Conservation (phyloP, 2,797 vertebrate species). For the Orestias chungarensis region DNA sequence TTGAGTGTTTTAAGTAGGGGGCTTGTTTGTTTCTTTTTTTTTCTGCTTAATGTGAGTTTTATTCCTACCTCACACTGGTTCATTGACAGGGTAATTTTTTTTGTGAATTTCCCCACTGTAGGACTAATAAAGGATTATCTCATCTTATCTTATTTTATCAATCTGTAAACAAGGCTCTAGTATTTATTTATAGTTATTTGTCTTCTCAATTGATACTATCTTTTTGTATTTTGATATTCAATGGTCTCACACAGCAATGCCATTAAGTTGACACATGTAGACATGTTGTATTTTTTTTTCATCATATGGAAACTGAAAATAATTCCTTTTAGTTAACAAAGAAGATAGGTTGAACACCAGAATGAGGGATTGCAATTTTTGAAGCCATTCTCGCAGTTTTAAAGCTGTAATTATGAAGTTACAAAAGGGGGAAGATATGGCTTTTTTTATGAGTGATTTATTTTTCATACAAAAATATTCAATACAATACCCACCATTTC, state of each 20-base stretch:
- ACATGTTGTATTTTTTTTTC: constrained; percentile 12
- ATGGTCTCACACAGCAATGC: not conserved
- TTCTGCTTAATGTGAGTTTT: constrained; percentile 8
- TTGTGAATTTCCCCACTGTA: too few relatives aligned
- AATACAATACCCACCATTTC: not conserved
- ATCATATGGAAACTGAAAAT: constrained; percentile 3
- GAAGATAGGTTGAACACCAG: not conserved
- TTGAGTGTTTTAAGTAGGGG: not conserved
- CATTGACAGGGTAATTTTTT: constrained; percentile 9
- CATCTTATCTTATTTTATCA: too few relatives aligned
- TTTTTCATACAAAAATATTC: not conserved
- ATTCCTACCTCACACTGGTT: not conserved
- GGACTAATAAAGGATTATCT: too few relatives aligned
- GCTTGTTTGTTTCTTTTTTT: not conserved
- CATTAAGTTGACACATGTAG: not conserved
- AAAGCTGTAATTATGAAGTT: not conserved
- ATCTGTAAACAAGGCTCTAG: not conserved
- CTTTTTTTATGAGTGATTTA: not conserved
- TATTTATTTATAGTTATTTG: not conserved
- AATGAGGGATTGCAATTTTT: constrained; percentile 3
- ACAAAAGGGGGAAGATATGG: not conserved
- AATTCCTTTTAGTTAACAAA: constrained; percentile 8
- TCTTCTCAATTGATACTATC: not conserved
- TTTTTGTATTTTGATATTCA: constrained; percentile 19
- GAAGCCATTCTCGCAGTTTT: not conserved